A percentile compares a stretch with the other conserved stretches of the same genome.
phyloP scores from a whole-genome alignment of 2,888 invertebrate species.

The Microctonus aethiopoides region DNA sequence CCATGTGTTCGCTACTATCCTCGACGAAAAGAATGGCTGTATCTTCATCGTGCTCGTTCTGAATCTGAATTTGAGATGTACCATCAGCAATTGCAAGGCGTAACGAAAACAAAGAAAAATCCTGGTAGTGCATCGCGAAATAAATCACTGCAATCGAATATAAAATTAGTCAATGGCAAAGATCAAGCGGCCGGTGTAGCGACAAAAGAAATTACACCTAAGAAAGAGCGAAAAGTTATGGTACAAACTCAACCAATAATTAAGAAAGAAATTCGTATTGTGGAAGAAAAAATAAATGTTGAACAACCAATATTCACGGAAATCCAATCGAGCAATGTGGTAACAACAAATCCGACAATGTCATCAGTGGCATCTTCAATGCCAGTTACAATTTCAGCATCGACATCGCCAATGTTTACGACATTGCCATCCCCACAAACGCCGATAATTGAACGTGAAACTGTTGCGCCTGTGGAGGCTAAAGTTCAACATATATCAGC shows the following conservation, averaged over 20 bases:
- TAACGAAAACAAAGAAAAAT: slow-evolving; percentile 71
- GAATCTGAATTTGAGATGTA: slow-evolving; percentile 77
- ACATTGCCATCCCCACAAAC: slow-evolving; percentile 20
- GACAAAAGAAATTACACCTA: slow-evolving; percentile 62
- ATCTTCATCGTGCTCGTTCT: slow-evolving; percentile 81
- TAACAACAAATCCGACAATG: slow-evolving; percentile 27
- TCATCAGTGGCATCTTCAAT: slow-evolving; percentile 37
- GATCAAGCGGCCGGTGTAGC: slow-evolving; percentile 68
- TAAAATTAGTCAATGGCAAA: slow-evolving; percentile 62
- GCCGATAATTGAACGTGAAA: slow-evolving; percentile 31
- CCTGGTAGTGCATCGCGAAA: slow-evolving; percentile 59
- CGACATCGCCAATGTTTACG: slow-evolving; percentile 22
- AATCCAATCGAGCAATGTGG: slow-evolving; percentile 12
- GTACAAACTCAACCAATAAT: slow-evolving; percentile 47
- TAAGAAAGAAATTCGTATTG: slow-evolving; percentile 43
- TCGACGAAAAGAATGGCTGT: slow-evolving; percentile 94
- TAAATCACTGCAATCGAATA: slow-evolving; percentile 54
- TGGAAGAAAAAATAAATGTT: slow-evolving; percentile 43
- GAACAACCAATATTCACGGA: slow-evolving; percentile 49
- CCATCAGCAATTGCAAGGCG: slow-evolving; percentile 76
- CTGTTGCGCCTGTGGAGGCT: slow-evolving; percentile 26
- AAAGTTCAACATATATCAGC: slow-evolving; percentile 30
- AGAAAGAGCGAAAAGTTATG: slow-evolving; percentile 57
- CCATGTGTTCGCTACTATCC: slow-evolving; percentile 95
- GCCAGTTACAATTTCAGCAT: slow-evolving; percentile 25